Percentiles rank a stretch among this genome's conserved stretches.
These are phyloP conservation scores for Microctonus aethiopoides DNA, from an alignment of 2,888 invertebrate genomes.

Conservation along the genomic window DNA sequence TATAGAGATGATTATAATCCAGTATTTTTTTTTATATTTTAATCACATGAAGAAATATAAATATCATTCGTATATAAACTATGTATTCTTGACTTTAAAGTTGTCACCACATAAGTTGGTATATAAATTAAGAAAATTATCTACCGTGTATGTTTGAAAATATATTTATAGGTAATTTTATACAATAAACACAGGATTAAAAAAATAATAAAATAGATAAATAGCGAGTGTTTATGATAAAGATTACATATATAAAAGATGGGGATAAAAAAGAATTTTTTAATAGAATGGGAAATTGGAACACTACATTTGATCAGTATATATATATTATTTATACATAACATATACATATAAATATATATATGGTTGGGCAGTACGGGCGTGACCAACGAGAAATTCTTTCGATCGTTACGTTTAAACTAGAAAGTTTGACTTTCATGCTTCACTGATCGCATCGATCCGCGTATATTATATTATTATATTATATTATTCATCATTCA, in stretches of 20 bases:
- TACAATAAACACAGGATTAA: not conserved
- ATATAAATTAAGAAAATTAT: not conserved
- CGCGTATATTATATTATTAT: not conserved
- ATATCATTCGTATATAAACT: too few species aligned
- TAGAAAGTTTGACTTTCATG: conserved; percentile 48
- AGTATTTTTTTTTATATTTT: too few species aligned
- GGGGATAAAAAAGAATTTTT: conserved; percentile 10
- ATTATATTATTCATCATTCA: conserved; percentile 21
- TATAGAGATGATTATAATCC: not conserved
- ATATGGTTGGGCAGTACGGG: conserved; percentile 24
- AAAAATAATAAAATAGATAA: not conserved
- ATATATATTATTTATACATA: conserved; percentile 7
- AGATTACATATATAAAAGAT: conserved; percentile 33
- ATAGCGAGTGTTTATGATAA: conserved; percentile 19
- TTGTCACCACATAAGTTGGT: not conserved
- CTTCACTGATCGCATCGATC: conserved; percentile 46
- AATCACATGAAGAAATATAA: too few species aligned
- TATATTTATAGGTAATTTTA: too few species aligned
- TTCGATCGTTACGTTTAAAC: conserved; percentile 42
- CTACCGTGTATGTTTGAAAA: not conserved
- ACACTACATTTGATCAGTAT: conserved; percentile 13
- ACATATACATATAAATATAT: conserved; percentile 16
- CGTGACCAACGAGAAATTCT: conserved; percentile 44
- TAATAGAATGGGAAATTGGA: conserved; percentile 26
- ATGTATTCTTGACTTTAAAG: too few species aligned